A percentile compares a stretch with the other conserved stretches of the same genome.
phyloP scores from a whole-genome alignment of 2,888 invertebrate species.

The Temnothorax rugatulus region DNA sequence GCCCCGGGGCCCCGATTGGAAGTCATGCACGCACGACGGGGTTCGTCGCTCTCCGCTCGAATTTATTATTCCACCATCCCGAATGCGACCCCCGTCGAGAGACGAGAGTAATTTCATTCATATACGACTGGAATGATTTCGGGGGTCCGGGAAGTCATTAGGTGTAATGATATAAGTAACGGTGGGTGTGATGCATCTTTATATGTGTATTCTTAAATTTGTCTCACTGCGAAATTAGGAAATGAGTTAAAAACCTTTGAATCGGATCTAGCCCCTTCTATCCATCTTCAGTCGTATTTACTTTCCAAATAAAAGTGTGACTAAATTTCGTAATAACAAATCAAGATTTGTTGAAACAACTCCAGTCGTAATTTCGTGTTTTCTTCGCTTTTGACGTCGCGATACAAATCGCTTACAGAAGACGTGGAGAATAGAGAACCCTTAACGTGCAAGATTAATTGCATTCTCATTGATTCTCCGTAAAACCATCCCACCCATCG shows the following conservation, averaged over 20 bases:
- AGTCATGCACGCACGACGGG: slow-evolving; percentile 67
- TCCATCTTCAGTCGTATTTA: background rate
- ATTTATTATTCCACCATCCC: slow-evolving; percentile 58
- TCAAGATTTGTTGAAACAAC: background rate
- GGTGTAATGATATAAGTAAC: slow-evolving; percentile 19
- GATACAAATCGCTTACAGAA: background rate
- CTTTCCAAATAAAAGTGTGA: background rate
- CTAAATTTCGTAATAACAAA: background rate
- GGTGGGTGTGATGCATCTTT: background rate
- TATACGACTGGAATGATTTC: slow-evolving; percentile 51
- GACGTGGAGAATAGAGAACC: background rate
- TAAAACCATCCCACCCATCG: background rate
- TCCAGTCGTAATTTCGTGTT: background rate
- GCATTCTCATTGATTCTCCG: background rate
- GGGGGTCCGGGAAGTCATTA: slow-evolving; percentile 1
- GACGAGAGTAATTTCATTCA: slow-evolving; percentile 66
- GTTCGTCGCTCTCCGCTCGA: slow-evolving; percentile 52
- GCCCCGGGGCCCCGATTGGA: slow-evolving; percentile 74
- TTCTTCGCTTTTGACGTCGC: background rate
- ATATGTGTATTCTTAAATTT: background rate
- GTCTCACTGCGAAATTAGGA: background rate
- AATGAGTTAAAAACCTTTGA: background rate
- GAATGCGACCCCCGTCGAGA: slow-evolving; percentile 50
- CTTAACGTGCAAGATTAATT: background rate
- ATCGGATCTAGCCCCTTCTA: background rate